Evolutionary conservation across 1,140 invertebrate species (phyloP).

Genomic region (Stegodyphus dumicola): DNA sequence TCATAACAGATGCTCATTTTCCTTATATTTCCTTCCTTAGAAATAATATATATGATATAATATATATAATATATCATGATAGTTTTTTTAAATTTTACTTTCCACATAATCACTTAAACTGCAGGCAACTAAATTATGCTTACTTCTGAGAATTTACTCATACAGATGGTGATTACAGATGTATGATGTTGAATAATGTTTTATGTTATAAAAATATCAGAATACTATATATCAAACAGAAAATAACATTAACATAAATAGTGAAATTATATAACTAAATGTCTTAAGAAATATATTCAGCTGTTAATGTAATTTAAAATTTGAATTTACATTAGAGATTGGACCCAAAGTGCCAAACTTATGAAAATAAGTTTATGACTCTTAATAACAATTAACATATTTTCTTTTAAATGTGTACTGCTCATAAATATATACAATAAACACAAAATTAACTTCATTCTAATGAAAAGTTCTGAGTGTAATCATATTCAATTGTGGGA

Average conservation of each 20-base stretch:
- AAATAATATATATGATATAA: no score
- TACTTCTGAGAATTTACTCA: no score
- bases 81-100: no score
- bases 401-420: not conserved
- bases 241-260: not conserved
- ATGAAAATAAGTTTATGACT: not conserved
- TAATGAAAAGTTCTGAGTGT: conserved; percentile 96
- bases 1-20: no score
- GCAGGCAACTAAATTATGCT: no score
- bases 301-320: not conserved
- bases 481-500: conserved; percentile 99
- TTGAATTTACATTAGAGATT: not conserved
- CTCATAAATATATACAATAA: not conserved
- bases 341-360: not conserved
- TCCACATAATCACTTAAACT: no score
- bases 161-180: no score
- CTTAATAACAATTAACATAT: not conserved
- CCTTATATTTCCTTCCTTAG: no score
- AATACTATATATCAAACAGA: not conserved
- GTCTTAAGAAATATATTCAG: not conserved
- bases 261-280: not conserved
- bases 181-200: no score
- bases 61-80: no score
- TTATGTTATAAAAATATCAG: not conserved
- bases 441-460: conserved; percentile 65